Evolutionary conservation across 92 coral and sea anemone genomes (phyloP), one percentile per base, ranked within the genome.

Genomic region (Paramuricea clavata): DNA sequence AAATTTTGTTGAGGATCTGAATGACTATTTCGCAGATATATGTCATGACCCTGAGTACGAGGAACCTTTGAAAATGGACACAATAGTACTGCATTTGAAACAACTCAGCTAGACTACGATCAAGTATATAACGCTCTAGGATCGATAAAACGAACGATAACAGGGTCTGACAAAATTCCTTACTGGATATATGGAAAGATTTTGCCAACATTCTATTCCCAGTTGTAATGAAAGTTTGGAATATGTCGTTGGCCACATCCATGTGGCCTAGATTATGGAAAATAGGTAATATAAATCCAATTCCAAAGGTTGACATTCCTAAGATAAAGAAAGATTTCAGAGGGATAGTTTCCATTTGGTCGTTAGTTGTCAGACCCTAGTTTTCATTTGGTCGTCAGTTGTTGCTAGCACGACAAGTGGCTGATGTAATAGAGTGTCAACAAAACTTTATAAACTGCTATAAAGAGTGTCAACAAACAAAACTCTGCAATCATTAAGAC

Each of bases 281-380:
- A 81, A 70, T 50, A 81, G 90, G 92, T 28, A 88, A 91, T 52
- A 85, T 88, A 42, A 86, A 74, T 50, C 88, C 94, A 13, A 68
- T 88, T 2, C 86, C 93, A 36, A 87, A 92, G 59, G 91, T 92
- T 25, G 93, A 92, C 11, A 70, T 62, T 17, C 91, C 86, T 11
- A 44, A 49, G 50, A 83, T 78, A 47, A 42, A 68, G 19, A 52
- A 62, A 19, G 81, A 91, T 76, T 87, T 77, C 28, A 83, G 89
- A 33, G 93, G 87, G 41, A 91, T 91, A 25, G 87, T n/a, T n/a
- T n/a, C n/a, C n/a, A n/a, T n/a, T n/a, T n/a, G n/a, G n/a, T n/a
- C n/a, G n/a, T n/a, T n/a, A n/a, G n/a, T n/a, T n/a, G n/a, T n/a
- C n/a, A n/a, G n/a, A n/a, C n/a, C n/a, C n/a, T n/a, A n/a, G n/a